phyloP scores from a whole-genome alignment of 2,888 invertebrate species.

The Melanotus villosus region DNA sequence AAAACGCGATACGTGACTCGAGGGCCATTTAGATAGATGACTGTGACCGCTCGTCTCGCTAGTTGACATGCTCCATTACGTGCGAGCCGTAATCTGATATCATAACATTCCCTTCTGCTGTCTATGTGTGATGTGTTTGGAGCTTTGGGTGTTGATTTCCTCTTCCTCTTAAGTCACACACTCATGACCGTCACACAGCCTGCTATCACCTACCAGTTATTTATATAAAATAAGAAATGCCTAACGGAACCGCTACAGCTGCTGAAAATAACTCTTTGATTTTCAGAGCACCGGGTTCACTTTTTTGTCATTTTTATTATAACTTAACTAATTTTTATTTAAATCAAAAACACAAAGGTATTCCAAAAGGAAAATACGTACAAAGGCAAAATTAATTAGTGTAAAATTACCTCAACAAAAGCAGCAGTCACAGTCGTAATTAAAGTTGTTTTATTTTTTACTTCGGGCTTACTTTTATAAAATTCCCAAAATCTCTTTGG shows the following conservation, averaged over 20 bases:
- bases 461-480: too few relatives aligned
- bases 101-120: conserved; percentile 50
- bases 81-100: conserved; percentile 59
- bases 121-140: conserved; percentile 44
- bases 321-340: too few relatives aligned
- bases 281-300: neutral
- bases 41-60: conserved; percentile 53
- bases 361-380: too few relatives aligned
- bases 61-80: conserved; percentile 59
- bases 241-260: neutral
- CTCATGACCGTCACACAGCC: neutral
- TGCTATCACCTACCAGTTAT: neutral
- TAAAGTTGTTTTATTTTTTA: too few relatives aligned
- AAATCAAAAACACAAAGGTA: too few relatives aligned
- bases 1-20: conserved; percentile 57
- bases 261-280: too few relatives aligned
- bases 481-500: too few relatives aligned
- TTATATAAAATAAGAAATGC: neutral
- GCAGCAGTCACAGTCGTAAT: too few relatives aligned
- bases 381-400: too few relatives aligned
- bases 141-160: conserved; percentile 41
- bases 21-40: conserved; percentile 58
- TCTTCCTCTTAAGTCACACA: conserved; percentile 21
- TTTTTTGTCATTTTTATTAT: neutral
- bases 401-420: too few relatives aligned